Evolutionary conservation across 2,888 invertebrate genomes (phyloP).

Genomic region (Capitulum mitella): DNA sequence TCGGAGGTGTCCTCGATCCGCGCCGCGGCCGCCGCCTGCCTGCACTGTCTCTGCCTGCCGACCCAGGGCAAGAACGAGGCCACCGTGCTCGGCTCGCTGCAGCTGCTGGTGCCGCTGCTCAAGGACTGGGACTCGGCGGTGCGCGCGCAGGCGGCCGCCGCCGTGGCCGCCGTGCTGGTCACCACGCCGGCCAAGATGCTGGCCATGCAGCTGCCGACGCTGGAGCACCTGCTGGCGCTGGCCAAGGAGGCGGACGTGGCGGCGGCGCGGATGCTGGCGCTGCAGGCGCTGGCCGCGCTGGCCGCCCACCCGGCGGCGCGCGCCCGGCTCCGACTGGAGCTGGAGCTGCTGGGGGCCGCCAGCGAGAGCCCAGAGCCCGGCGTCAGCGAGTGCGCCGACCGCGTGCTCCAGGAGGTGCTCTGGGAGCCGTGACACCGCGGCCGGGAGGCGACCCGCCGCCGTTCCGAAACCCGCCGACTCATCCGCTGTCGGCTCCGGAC

Average conservation of each 20-base stretch:
- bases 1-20: not conserved
- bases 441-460: too few species aligned
- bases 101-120: not conserved
- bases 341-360: not conserved
- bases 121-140: slow-evolving; percentile 1
- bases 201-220: not conserved
- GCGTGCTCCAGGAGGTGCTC: not conserved
- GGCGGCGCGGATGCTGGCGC: not conserved
- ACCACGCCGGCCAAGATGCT: not conserved
- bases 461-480: too few species aligned
- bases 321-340: not conserved
- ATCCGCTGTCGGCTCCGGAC: too few species aligned
- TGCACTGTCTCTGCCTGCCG: not conserved
- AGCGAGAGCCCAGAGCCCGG: not conserved
- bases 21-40: not conserved
- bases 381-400: not conserved
- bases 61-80: slow-evolving; percentile 10
- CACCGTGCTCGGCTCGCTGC: not conserved
- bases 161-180: not conserved
- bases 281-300: slow-evolving; percentile 5
- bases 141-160: not conserved
- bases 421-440: not conserved
- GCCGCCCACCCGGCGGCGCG: not conserved
- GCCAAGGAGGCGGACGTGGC: not conserved
- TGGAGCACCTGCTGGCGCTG: not conserved